Evolutionary conservation across 1,140 invertebrate species (phyloP).

Genomic region (Theocolax elegans): DNA sequence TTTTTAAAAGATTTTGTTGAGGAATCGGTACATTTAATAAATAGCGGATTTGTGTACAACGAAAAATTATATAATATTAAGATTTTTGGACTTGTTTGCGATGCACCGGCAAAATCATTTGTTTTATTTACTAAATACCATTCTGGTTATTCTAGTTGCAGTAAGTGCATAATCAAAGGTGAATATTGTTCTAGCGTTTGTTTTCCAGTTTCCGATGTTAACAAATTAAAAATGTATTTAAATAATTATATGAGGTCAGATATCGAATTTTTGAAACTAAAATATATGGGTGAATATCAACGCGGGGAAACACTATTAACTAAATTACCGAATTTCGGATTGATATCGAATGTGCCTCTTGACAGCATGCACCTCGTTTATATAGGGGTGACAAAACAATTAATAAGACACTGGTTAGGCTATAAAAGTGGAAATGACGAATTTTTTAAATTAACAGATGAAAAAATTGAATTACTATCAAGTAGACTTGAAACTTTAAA

Average conservation of each 20-base stretch:
- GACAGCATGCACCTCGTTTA: slow-evolving; percentile 53
- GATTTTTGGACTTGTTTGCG: slow-evolving; percentile 55
- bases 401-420: slow-evolving; percentile 45
- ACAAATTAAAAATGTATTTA: slow-evolving; percentile 5
- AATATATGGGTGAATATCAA: slow-evolving; percentile 32
- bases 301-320: slow-evolving; percentile 35
- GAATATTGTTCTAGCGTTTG: slow-evolving; percentile 41
- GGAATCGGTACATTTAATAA: slow-evolving; percentile 33
- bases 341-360: slow-evolving; percentile 46
- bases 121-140: too few relatives aligned
- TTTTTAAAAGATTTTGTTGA: slow-evolving; percentile 45
- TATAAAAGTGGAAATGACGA: slow-evolving; percentile 33
- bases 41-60: slow-evolving; percentile 25
- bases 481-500: neutral
- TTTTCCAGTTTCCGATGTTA: slow-evolving; percentile 46
- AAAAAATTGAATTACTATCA: slow-evolving; percentile 12
- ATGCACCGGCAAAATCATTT: slow-evolving; percentile 61
- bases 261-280: slow-evolving; percentile 34
- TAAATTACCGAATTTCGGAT: slow-evolving; percentile 44
- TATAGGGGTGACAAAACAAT: slow-evolving; percentile 49
- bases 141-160: too few relatives aligned
- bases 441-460: slow-evolving; percentile 1
- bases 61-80: slow-evolving; percentile 30
- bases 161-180: slow-evolving; percentile 54
- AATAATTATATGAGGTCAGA: slow-evolving; percentile 26